These are phyloP conservation scores for Neolamprologus tretocephalus DNA, from an alignment of 2,113 vertebrate genomes.

Conservation along the genomic window DNA sequence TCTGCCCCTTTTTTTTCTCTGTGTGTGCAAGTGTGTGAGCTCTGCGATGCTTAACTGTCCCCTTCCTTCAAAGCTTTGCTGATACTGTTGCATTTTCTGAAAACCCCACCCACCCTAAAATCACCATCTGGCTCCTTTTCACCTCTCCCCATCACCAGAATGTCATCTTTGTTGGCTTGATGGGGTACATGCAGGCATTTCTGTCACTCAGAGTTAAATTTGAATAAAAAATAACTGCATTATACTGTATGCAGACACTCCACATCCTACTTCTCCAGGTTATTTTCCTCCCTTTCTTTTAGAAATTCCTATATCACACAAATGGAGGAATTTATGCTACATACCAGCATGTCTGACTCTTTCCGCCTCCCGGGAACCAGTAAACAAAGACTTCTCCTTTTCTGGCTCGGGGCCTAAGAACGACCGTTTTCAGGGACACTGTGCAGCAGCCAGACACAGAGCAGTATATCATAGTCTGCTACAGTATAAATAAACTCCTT, in stretches of 20 bases:
- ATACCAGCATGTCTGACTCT: neutral
- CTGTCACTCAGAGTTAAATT: neutral
- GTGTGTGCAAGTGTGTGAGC: neutral
- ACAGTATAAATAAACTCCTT: conserved; percentile 38
- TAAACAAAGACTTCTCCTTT: neutral
- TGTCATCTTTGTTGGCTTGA: neutral
- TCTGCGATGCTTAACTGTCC: neutral
- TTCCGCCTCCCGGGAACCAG: neutral
- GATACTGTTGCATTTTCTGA: neutral
- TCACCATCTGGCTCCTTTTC: neutral
- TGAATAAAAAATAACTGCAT: neutral
- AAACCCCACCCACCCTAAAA: neutral
- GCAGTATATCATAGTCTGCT: conserved; percentile 3
- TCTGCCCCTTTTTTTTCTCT: neutral
- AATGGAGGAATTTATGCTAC: neutral
- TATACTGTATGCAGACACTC: neutral
- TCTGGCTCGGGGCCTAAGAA: neutral
- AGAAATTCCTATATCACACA: neutral
- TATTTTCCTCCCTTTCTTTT: neutral
- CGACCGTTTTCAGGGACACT: neutral
- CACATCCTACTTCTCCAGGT: neutral
- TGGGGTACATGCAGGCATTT: neutral
- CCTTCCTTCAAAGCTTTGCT: neutral
- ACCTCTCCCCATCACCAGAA: neutral
- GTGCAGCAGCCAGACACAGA: neutral